Percentiles rank a stretch among this genome's conserved stretches.
These are phyloP conservation scores for Calliphora vomitoria DNA, from an alignment of 2,888 invertebrate genomes.

Conservation along the genomic window DNA sequence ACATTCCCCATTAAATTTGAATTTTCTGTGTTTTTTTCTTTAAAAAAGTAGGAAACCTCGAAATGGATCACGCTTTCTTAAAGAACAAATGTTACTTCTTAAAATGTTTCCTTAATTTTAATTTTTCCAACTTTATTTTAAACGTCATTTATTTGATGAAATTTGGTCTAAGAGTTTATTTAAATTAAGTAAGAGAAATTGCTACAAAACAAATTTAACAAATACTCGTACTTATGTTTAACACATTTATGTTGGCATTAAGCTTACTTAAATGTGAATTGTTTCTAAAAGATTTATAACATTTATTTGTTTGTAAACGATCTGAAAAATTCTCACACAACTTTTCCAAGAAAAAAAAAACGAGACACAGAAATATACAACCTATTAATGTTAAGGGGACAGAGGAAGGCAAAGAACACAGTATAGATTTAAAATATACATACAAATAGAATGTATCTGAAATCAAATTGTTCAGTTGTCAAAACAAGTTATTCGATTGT, in stretches of 20 bases:
- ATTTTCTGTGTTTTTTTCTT: too few species aligned
- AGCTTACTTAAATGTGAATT: slow-evolving; percentile 12
- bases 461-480: too few species aligned
- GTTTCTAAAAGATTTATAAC: slow-evolving; percentile 38
- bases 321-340: slow-evolving; percentile 44
- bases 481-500: too few species aligned
- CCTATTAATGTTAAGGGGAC: background rate
- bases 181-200: background rate
- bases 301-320: slow-evolving; percentile 44
- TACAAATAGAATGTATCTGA: too few species aligned
- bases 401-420: too few species aligned
- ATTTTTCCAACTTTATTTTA: too few species aligned
- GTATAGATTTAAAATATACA: too few species aligned
- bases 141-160: background rate
- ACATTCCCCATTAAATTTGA: too few species aligned
- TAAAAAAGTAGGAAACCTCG: too few species aligned
- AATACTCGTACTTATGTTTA: slow-evolving; percentile 1
- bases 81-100: too few species aligned
- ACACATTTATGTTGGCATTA: background rate
- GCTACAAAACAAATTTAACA: background rate
- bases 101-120: too few species aligned
- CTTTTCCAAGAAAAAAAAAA: background rate
- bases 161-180: slow-evolving; percentile 6
- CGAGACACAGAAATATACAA: background rate
- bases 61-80: too few species aligned